Percentiles rank a stretch among this genome's conserved stretches.
Evolutionary conservation across 2,113 vertebrate genomes (phyloP).

Genomic region (Dasyprocta punctata): DNA sequence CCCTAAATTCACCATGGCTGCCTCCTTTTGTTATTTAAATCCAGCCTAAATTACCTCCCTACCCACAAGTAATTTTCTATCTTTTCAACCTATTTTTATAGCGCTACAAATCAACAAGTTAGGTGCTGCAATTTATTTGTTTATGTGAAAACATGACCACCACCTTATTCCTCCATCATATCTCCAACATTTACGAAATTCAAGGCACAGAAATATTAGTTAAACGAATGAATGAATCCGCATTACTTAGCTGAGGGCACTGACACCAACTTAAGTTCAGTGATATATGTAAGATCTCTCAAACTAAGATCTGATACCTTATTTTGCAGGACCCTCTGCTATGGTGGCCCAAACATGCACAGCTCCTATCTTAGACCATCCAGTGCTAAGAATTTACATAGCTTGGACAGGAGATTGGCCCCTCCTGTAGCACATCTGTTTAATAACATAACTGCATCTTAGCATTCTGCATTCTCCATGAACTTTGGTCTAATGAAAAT

Average conservation of each 20-base stretch:
- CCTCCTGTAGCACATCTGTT: not conserved
- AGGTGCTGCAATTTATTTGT: not conserved
- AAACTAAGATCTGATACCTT: not conserved
- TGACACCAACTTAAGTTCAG: not conserved
- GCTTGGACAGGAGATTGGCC: not conserved
- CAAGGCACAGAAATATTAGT: not conserved
- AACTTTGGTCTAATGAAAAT: not conserved
- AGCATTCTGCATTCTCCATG: not conserved
- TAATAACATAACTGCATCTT: not conserved
- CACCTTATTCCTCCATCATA: not conserved
- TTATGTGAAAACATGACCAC: not conserved
- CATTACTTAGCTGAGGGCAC: not conserved
- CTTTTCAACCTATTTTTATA: not conserved
- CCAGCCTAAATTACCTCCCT: not conserved
- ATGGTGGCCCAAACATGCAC: not conserved
- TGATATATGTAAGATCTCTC: not conserved
- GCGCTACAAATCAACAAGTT: not conserved
- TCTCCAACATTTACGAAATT: conserved; percentile 9
- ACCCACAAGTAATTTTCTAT: not conserved
- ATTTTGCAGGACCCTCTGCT: not conserved
- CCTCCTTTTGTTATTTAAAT: not conserved
- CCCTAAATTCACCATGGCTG: not conserved
- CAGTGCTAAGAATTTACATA: not conserved
- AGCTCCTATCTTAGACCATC: not conserved
- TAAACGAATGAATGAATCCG: not conserved